Evolutionary conservation across 1,140 invertebrate species (phyloP).

Genomic region (Tetramorium simillimum): DNA sequence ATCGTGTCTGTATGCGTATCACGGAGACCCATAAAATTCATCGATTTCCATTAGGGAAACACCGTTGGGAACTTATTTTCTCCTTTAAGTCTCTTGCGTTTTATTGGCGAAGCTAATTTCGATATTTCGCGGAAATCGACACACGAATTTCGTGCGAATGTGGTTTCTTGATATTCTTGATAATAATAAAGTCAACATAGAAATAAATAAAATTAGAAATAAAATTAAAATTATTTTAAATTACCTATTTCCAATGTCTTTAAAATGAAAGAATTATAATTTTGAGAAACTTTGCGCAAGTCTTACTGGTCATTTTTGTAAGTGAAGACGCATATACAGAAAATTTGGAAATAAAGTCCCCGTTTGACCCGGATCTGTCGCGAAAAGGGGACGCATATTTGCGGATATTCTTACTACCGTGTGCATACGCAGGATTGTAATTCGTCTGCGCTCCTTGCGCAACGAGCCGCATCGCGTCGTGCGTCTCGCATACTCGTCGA

Average conservation of each 20-base stretch:
- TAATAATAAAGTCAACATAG: neutral
- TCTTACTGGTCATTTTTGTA: neutral
- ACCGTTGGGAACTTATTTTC: neutral
- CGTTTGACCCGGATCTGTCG: neutral
- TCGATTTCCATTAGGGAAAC: neutral
- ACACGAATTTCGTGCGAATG: neutral
- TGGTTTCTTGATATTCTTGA: neutral
- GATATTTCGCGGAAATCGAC: neutral
- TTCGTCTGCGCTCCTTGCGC: slow-evolving; percentile 17
- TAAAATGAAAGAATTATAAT: neutral
- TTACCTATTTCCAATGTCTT: neutral
- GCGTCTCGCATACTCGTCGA: slow-evolving; percentile 66
- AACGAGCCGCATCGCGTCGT: slow-evolving; percentile 19
- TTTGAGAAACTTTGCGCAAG: neutral
- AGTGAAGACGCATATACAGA: neutral
- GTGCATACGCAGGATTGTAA: slow-evolving; percentile 2
- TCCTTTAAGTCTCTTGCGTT: neutral
- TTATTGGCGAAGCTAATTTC: neutral
- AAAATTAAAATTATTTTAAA: neutral
- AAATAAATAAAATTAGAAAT: too few species aligned
- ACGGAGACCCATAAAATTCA: neutral
- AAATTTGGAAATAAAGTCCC: neutral
- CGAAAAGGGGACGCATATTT: neutral
- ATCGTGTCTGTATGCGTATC: neutral
- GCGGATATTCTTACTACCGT: neutral